Evolutionary conservation across 2,888 invertebrate species (phyloP), one percentile per base, ranked within the genome.

Genomic region (Drosophila monieri): DNA sequence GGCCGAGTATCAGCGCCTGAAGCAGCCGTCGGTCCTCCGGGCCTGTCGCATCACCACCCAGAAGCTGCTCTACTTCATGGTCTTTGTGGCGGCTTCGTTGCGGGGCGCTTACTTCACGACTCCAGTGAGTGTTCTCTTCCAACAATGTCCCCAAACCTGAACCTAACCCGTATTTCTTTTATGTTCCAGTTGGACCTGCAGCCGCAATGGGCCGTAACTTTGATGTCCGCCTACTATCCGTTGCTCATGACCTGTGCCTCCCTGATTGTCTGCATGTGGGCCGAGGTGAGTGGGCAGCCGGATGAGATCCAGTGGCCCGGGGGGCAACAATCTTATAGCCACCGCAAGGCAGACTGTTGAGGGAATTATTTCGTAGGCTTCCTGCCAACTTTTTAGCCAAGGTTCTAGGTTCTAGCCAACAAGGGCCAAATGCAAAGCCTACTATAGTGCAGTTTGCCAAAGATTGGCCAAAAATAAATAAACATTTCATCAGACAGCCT

Each of bases 181-280:
- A 4, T 6, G 47, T 43, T 73, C 10, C 91, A 96, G 96, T 94
- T 95, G 79, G 95, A 95, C 74, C 94, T 96, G 89, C 94, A 95
- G 91, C 95, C 96, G 83, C 95, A 95, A 75, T 97, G 97, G 97
- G 95, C 97, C 9, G 95, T 95, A 67, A 96, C 96, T 89, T 93
- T 98, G 46, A 93, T 97, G 84, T 97, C 97, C 23, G 97, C 97
- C 0, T 98, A 97, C 92, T 98, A 97, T 92, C 97, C 97, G 1
- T 93, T 98, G 46, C 93, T 97, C 62, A 94, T 97, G 93, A 96
- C 97, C 9, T 97, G 97, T 54, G 96, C 97, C 0, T 97, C 97
- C 0, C 93, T 97, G 67, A 95, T 98, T 77, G 97, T 97, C 75
- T 98, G 98, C 92, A 96, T 97, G 91, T 97, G 97, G 97, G 97